Conservation (phyloP, 2,113 vertebrate species). For the Aphelocoma coerulescens region DNA sequence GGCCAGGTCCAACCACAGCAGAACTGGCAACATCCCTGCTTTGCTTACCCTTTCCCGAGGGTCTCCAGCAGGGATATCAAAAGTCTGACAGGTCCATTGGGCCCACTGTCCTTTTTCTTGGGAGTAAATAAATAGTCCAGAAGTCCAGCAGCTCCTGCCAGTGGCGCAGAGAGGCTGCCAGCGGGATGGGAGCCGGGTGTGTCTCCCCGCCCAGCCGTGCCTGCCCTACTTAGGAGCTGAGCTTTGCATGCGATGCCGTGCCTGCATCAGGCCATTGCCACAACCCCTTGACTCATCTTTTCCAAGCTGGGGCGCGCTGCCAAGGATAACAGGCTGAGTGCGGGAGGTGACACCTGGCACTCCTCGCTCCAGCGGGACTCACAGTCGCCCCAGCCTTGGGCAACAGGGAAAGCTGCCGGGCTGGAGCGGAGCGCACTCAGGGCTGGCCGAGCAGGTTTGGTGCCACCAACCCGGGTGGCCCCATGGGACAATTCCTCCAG, state of each 20-base stretch:
- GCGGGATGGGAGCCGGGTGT: accelerated
- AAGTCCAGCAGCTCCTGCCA: background rate
- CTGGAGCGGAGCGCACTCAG: background rate
- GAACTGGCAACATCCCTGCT: background rate
- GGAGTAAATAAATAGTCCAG: background rate
- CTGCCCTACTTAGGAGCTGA: background rate
- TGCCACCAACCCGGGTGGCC: background rate
- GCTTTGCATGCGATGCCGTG: background rate
- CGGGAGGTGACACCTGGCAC: background rate
- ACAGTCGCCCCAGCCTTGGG: background rate
- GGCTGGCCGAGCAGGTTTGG: conserved; percentile 14
- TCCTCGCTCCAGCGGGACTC: background rate
- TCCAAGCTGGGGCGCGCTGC: background rate
- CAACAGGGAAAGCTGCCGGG: accelerated
- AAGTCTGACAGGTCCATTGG: background rate
- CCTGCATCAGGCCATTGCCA: background rate
- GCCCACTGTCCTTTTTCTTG: background rate
- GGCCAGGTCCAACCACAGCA: background rate
- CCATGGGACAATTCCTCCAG: background rate
- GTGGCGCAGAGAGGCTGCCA: background rate
- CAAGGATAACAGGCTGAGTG: background rate
- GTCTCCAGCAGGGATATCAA: background rate
- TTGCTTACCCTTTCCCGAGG: background rate
- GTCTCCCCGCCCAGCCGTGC: accelerated
- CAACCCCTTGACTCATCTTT: background rate